phyloP scores from a whole-genome alignment of 2,797 vertebrate genomes.

The Clarias fuscus region DNA sequence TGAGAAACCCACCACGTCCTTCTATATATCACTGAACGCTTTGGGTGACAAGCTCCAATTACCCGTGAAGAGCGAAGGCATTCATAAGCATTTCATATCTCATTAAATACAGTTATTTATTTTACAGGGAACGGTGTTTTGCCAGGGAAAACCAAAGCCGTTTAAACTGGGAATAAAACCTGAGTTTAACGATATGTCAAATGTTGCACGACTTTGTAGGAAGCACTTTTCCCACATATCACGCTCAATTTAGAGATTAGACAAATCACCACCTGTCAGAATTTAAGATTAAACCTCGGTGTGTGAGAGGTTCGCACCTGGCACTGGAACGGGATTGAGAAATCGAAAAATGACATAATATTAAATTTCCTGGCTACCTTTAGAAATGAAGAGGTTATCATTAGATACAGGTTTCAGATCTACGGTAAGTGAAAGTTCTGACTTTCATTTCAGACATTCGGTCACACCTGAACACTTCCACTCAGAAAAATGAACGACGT shows the following conservation, averaged over 20 bases:
- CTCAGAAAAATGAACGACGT: not conserved
- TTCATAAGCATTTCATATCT: conserved; percentile 75
- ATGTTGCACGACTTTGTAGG: conserved; percentile 54
- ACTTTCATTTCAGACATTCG: not conserved
- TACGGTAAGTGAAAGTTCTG: not conserved
- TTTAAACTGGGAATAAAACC: conserved; percentile 57
- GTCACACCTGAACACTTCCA: conserved; percentile 15
- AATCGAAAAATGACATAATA: not conserved
- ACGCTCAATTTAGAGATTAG: conserved; percentile 47
- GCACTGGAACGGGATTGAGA: not conserved
- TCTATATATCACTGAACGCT: conserved; percentile 73
- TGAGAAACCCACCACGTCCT: conserved; percentile 54
- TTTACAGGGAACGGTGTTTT: conserved; percentile 61
- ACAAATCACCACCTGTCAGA: conserved; percentile 47
- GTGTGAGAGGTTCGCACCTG: conserved; percentile 29
- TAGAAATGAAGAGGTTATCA: not conserved
- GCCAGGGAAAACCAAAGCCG: conserved; percentile 54
- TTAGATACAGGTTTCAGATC: not conserved
- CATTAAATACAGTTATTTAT: conserved; percentile 78
- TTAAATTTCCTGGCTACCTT: not conserved
- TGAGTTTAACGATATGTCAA: conserved; percentile 58
- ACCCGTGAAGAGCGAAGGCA: conserved; percentile 68
- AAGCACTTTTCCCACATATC: conserved; percentile 42
- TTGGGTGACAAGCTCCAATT: conserved; percentile 77
- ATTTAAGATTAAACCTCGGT: conserved; percentile 33